phyloP scores from a whole-genome alignment of 2,113 vertebrate species.

The Megalops atlanticus region DNA sequence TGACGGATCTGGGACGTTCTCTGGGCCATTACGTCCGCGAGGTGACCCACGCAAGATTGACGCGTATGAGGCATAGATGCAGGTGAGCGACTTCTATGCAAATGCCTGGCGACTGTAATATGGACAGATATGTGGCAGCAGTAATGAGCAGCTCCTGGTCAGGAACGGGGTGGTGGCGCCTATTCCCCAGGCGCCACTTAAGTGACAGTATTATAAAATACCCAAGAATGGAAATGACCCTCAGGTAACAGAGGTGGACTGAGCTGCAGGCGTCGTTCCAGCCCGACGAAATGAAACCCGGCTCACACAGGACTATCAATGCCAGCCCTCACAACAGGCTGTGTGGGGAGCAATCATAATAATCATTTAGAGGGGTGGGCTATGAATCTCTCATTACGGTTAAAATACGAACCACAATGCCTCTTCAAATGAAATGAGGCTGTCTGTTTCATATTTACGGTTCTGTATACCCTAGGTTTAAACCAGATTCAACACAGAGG shows the following conservation, averaged over 20 bases:
- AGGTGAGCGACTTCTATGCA: not conserved
- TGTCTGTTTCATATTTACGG: not conserved
- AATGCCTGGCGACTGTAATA: conserved; percentile 51
- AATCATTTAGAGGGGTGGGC: not conserved
- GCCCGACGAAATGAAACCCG: conserved; percentile 59
- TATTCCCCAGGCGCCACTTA: conserved; percentile 56
- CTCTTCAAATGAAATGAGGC: not conserved
- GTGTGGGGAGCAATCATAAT: not conserved
- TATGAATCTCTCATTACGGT: not conserved
- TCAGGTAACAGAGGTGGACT: conserved; percentile 54
- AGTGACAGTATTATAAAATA: conserved; percentile 58
- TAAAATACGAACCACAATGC: not conserved
- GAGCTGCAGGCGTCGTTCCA: conserved; percentile 49
- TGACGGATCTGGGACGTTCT: not conserved
- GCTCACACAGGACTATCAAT: conserved; percentile 47
- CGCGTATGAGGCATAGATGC: not conserved
- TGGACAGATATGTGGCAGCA: conserved; percentile 57
- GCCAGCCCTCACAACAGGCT: not conserved
- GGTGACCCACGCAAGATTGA: not conserved
- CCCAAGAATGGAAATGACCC: conserved; percentile 66
- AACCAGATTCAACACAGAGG: not conserved
- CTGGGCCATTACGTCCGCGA: not conserved
- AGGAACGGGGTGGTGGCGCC: conserved; percentile 40
- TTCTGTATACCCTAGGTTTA: not conserved
- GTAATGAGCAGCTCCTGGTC: conserved; percentile 62